A percentile compares a stretch with the other conserved stretches of the same genome.
Evolutionary conservation across 1,140 invertebrate genomes (phyloP).

Genomic region (Tetragnatha versicolor): DNA sequence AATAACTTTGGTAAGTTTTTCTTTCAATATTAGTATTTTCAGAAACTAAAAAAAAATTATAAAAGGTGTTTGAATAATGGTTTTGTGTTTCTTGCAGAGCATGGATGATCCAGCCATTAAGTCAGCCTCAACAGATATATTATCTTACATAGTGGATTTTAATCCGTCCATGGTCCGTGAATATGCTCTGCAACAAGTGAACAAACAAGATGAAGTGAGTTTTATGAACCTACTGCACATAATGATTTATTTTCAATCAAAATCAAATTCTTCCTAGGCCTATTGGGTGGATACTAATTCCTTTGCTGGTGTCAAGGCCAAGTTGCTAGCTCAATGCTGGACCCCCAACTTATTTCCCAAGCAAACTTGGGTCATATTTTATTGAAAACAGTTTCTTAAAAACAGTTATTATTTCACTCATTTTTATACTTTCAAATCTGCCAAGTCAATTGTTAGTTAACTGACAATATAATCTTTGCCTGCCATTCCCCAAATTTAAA

Average conservation of each 20-base stretch:
- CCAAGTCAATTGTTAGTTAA: too few species aligned
- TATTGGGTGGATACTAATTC: not conserved
- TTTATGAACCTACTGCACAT: not conserved
- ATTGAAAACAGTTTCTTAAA: too few species aligned
- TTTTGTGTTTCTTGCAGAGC: slow-evolving; percentile 52
- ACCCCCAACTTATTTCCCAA: too few species aligned
- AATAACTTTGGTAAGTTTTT: slow-evolving; percentile 78
- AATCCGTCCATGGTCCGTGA: slow-evolving; percentile 97
- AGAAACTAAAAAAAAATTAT: not conserved
- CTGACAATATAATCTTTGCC: too few species aligned
- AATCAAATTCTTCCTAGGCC: not conserved
- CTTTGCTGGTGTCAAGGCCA: too few species aligned
- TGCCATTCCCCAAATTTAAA: not conserved
- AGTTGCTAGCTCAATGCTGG: too few species aligned
- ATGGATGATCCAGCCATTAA: slow-evolving; percentile 91
- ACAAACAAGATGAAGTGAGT: slow-evolving; percentile 78
- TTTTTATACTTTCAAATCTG: too few species aligned
- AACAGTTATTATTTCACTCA: too few species aligned
- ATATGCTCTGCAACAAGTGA: slow-evolving; percentile 91
- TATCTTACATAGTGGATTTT: slow-evolving; percentile 98
- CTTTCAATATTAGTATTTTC: slow-evolving; percentile 47
- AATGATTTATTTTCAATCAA: not conserved
- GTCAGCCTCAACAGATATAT: slow-evolving; percentile 95
- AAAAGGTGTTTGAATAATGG: not conserved
- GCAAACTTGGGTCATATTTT: too few species aligned